Conservation (phyloP, 2,113 vertebrate genomes). For the Ramphastos sulfuratus region DNA sequence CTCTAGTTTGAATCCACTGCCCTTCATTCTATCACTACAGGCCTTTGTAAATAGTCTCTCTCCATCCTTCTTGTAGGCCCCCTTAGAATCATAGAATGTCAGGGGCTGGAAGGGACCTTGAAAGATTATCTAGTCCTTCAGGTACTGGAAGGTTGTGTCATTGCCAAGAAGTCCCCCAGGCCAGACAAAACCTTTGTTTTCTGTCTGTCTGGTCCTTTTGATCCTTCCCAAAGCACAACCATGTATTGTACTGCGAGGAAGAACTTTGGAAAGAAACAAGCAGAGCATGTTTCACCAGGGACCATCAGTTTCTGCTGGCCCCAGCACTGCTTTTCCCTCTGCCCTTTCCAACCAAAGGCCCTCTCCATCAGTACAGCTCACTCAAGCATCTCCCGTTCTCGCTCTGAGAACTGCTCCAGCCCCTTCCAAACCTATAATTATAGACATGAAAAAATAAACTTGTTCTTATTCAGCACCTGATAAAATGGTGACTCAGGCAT, state of each 20-base stretch:
- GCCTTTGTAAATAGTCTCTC: no score
- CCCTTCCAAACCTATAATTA: conserved; percentile 3
- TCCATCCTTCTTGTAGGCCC: no score
- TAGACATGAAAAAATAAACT: conserved; percentile 11
- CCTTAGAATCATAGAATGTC: no score
- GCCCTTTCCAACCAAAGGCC: background rate
- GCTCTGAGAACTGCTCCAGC: background rate
- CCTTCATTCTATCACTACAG: no score
- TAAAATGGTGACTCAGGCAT: conserved; percentile 56
- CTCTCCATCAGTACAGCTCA: background rate
- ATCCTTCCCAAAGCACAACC: background rate
- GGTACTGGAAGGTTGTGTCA: background rate
- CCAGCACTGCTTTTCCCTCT: background rate
- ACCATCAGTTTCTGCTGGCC: background rate
- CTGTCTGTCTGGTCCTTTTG: background rate
- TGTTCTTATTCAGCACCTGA: conserved; percentile 44
- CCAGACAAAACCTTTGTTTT: background rate
- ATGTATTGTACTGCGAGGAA: background rate
- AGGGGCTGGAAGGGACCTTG: no score
- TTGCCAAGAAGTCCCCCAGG: background rate
- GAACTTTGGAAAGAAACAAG: background rate
- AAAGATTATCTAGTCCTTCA: no score
- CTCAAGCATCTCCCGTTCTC: background rate
- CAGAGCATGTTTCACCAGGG: background rate
- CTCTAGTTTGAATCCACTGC: no score